These are phyloP conservation scores for Hesperophylax magnus DNA, from an alignment of 1,140 invertebrate genomes.

Conservation along the genomic window DNA sequence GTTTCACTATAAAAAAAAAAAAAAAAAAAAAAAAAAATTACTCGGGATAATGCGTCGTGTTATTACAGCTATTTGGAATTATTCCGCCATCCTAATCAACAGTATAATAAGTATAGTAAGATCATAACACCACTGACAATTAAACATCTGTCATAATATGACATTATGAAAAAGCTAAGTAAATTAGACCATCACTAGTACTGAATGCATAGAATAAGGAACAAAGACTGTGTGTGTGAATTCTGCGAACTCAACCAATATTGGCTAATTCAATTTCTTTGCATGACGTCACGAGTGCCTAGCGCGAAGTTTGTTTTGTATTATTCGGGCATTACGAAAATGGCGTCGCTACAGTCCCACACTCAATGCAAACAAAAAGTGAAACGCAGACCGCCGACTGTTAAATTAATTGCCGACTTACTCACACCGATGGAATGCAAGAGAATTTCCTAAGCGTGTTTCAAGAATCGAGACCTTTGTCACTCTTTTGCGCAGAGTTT, in stretches of 20 bases:
- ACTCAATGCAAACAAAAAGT: slow-evolving; percentile 31
- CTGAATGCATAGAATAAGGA: no score
- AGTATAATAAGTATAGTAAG: no score
- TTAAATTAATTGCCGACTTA: slow-evolving; percentile 16
- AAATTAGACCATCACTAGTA: background rate
- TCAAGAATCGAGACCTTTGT: background rate
- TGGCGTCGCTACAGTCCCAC: slow-evolving; percentile 6
- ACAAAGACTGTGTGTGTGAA: background rate
- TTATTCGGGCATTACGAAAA: slow-evolving; percentile 23
- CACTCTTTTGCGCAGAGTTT: no score
- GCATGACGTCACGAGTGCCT: background rate
- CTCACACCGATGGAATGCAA: background rate
- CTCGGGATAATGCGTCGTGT: no score
- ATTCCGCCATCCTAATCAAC: no score
- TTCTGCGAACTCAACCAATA: background rate
- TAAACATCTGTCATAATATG: no score
- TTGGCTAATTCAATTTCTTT: background rate
- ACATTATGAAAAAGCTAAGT: no score
- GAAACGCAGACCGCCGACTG: slow-evolving; percentile 18
- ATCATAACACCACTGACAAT: no score
- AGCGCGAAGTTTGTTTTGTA: background rate
- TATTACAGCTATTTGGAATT: no score
- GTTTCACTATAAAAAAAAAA: no score
- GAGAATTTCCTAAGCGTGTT: background rate
- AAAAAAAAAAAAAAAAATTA: no score